These are phyloP conservation scores for Bungarus multicinctus DNA, from an alignment of 2,113 vertebrate species.

Conservation along the genomic window DNA sequence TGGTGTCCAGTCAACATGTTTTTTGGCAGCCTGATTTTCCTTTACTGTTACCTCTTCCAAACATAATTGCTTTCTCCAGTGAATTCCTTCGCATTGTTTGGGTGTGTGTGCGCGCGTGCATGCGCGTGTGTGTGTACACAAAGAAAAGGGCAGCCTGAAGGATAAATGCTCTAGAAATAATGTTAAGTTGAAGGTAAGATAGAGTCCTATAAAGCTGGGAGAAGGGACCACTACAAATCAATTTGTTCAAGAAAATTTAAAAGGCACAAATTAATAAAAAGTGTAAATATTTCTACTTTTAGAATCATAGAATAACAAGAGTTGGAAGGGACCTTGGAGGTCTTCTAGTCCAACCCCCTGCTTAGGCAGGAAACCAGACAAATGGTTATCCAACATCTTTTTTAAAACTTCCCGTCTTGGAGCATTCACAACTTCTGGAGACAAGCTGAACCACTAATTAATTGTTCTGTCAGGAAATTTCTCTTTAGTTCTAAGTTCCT, in stretches of 20 bases:
- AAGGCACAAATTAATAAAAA: not conserved
- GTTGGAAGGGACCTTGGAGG: too few relatives aligned
- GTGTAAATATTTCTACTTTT: not conserved
- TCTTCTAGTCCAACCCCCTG: too few relatives aligned
- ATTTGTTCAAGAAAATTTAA: not conserved
- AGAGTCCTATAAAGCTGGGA: not conserved
- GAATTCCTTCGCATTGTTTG: not conserved
- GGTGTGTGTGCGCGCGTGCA: too few relatives aligned
- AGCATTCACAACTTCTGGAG: too few relatives aligned
- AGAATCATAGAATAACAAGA: too few relatives aligned
- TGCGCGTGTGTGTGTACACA: too few relatives aligned
- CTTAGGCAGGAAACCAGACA: too few relatives aligned
- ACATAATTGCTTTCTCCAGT: not conserved
- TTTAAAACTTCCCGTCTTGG: too few relatives aligned
- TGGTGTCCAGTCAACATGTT: not conserved
- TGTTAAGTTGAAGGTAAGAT: not conserved
- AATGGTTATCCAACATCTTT: too few relatives aligned
- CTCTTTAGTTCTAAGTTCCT: too few relatives aligned
- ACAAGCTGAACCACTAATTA: too few relatives aligned
- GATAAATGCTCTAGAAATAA: not conserved
- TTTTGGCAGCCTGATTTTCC: not conserved
- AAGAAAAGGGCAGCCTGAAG: not conserved
- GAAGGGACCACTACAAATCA: not conserved
- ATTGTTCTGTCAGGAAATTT: too few relatives aligned
- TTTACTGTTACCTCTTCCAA: not conserved